phyloP scores from a whole-genome alignment of 2,797 vertebrate genomes.

The Platyrinchus mystaceus region DNA sequence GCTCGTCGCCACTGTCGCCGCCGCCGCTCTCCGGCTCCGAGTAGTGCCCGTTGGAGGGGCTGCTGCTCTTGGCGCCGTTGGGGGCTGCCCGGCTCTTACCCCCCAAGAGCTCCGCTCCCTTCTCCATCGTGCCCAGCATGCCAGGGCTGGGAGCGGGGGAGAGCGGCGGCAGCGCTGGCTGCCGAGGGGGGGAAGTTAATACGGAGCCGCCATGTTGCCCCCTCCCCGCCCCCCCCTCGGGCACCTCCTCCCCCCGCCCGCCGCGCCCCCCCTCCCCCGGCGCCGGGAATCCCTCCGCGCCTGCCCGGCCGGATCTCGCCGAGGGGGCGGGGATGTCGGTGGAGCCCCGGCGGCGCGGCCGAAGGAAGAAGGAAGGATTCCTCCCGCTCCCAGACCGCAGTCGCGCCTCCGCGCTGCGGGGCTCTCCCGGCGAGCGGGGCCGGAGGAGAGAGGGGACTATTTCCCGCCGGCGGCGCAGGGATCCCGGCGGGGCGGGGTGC shows the following conservation, averaged over 20 bases:
- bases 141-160: background rate
- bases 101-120: constrained; percentile 88
- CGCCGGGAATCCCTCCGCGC: constrained; percentile 48
- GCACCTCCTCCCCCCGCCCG: constrained; percentile 33
- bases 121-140: constrained; percentile 96
- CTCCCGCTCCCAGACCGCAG: too few species aligned
- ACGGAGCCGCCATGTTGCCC: constrained; percentile 70
- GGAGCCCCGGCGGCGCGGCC: background rate
- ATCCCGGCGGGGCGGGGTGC: background rate
- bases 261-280: background rate
- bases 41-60: constrained; percentile 85
- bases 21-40: constrained; percentile 86
- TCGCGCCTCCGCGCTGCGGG: too few species aligned
- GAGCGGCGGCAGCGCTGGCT: constrained; percentile 1
- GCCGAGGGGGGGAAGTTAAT: constrained; percentile 49
- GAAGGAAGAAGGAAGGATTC: background rate
- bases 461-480: background rate
- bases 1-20: constrained; percentile 95
- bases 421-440: too few species aligned
- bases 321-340: background rate
- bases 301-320: constrained; percentile 43
- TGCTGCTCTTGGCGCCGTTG: constrained; percentile 86
- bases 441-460: background rate
- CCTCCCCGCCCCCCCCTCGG: constrained; percentile 59
- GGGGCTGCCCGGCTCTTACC: constrained; percentile 80